Conservation (phyloP, 2,888 invertebrate species). For the Synergus umbraculus region DNA sequence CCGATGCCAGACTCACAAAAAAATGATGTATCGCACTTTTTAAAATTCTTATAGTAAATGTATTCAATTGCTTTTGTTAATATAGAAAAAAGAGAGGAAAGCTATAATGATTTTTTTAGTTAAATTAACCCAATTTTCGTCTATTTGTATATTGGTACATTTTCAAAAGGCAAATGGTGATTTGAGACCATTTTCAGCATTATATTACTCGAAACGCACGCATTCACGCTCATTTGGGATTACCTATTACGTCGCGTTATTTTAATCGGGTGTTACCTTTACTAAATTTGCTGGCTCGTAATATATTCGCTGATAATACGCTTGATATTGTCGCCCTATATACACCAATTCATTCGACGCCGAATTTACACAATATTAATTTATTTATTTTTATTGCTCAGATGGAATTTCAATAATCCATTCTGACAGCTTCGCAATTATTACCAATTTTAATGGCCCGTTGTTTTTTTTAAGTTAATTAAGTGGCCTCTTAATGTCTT, state of each 20-base stretch:
- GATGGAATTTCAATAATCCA: neutral
- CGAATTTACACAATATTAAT: conserved; percentile 19
- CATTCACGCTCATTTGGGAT: conserved; percentile 58
- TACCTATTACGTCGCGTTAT: conserved; percentile 58
- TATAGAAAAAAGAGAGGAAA: neutral
- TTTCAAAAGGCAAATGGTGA: conserved; percentile 13
- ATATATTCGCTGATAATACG: conserved; percentile 21
- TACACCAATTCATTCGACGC: neutral
- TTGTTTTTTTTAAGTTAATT: no score
- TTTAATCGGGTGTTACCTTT: conserved; percentile 42
- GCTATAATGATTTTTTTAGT: neutral
- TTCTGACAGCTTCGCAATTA: neutral
- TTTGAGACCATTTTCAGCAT: conserved; percentile 46
- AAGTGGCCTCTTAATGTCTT: no score
- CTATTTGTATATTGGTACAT: neutral
- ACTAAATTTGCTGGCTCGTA: conserved; percentile 24
- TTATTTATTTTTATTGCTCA: conserved; percentile 18
- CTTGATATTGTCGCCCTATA: conserved; percentile 14
- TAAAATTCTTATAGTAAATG: neutral
- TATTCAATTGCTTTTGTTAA: no score
- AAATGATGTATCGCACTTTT: neutral
- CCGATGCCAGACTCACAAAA: no score
- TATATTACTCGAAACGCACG: conserved; percentile 59
- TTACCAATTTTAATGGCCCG: neutral
- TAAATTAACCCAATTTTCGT: neutral